phyloP scores from a whole-genome alignment of 2,888 invertebrate genomes.

The Cinara cedri region DNA sequence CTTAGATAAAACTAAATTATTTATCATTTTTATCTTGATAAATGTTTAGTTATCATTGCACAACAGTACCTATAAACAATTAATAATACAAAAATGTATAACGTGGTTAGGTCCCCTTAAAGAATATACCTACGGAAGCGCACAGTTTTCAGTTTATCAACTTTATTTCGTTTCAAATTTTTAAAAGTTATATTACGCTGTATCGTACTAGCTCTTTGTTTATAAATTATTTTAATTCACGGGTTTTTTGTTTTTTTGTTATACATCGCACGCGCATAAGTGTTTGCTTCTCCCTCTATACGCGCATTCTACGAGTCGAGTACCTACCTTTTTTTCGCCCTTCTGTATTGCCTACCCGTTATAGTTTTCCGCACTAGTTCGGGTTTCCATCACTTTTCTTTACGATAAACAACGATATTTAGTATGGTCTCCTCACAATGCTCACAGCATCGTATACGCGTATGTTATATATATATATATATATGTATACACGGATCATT shows the following conservation, averaged over 20 bases:
- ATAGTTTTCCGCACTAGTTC: background rate
- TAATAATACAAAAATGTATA: background rate
- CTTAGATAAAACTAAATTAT: too few relatives aligned
- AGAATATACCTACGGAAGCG: too few relatives aligned
- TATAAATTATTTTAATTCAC: conserved; percentile 10
- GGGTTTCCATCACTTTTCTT: conserved; percentile 1
- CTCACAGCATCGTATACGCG: background rate
- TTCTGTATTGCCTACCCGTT: background rate
- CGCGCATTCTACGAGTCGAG: background rate
- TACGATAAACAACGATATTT: background rate
- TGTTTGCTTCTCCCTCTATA: background rate
- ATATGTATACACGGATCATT: background rate
- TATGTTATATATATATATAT: too few relatives aligned
- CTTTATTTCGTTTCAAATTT: background rate
- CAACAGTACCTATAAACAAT: background rate
- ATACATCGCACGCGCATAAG: background rate
- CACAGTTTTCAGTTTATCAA: background rate
- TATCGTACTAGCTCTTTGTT: background rate
- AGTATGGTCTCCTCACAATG: background rate
- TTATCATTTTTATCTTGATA: too few relatives aligned
- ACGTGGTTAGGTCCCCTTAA: too few relatives aligned
- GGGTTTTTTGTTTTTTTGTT: background rate
- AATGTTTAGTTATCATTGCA: too few relatives aligned
- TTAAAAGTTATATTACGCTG: background rate
- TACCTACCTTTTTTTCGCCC: background rate